Evolutionary conservation across 2,797 vertebrate genomes (phyloP), one percentile per base, ranked within the genome.

Genomic region (Onychomys leucogaster): DNA sequence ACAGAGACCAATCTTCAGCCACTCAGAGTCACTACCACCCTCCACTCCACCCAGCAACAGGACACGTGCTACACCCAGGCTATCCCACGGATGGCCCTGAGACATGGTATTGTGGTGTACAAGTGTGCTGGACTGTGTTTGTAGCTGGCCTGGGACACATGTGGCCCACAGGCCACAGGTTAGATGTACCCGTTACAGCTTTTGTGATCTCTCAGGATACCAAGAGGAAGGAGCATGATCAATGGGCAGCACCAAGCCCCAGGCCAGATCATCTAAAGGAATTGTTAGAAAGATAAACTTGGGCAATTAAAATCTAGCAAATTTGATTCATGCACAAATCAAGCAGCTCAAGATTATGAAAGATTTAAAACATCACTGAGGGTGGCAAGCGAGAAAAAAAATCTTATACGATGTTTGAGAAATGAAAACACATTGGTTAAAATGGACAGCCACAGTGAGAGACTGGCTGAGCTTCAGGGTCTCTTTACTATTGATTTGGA

Each of bases 51-150:
- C 8, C 76, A 29, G 11, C 49, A 55, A 59, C 59, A 43, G 32
- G 0, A 17, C 11, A 61, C 34, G 10, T 2, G 46, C 4, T 0
- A 3, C 9, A 19, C 1, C 10, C 49, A 55, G 17, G 3, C 61
- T 34, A 19, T 7, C 63, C 32, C 29, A n/a, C 43, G 4, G 59
- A 32, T 21, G 41, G n/a, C 82, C 65, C 82, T 83, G 81, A 46
- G 59, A 63, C 41, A 32, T 5, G 2, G 19, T 9, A 4, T n/a
- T 46, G 43, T n/a, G 32, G n/a, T 25, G 3, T n/a, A 52, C 43
- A 52, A 52, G 86, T 6, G 32, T 52, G 43, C n/a, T 67, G 12
- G 9, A 52, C 11, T 86, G 32, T 67, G 43, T 69, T 85, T 12
- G 3, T 67, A 25, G 63, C 43, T n/a, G 12, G 34, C 13, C 83